phyloP scores from a whole-genome alignment of 2,888 invertebrate species.

The Nemoura dubitans region DNA sequence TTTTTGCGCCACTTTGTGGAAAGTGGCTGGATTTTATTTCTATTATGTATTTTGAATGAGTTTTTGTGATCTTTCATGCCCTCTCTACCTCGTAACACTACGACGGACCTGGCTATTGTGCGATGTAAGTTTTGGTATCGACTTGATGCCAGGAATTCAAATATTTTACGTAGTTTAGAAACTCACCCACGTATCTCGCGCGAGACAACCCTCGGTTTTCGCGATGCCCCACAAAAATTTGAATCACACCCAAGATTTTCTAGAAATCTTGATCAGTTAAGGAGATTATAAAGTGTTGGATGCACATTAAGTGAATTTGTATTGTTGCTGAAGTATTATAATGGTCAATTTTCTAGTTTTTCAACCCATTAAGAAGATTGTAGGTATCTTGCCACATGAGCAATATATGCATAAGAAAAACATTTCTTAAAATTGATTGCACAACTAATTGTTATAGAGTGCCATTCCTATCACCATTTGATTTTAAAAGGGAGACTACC shows the following conservation, averaged over 20 bases:
- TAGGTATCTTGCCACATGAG: no score
- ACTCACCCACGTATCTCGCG: neutral
- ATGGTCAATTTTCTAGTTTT: no score
- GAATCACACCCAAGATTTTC: neutral
- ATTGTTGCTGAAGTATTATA: no score
- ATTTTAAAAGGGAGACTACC: neutral
- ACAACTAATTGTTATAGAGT: no score
- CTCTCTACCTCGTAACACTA: neutral
- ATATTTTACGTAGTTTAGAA: conserved; percentile 9
- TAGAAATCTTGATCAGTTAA: neutral
- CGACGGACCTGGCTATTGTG: conserved; percentile 46
- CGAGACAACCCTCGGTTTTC: neutral
- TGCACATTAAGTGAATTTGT: no score
- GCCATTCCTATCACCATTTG: no score
- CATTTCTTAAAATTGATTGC: no score
- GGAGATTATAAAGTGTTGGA: no score
- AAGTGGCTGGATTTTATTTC: conserved; percentile 44
- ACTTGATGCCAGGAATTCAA: conserved; percentile 23
- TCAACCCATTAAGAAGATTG: no score
- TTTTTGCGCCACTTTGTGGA: neutral
- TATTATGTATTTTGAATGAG: conserved; percentile 49
- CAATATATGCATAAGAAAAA: no score
- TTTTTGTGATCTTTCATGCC: conserved; percentile 51
- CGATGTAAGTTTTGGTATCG: conserved; percentile 49
- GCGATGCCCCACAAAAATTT: neutral